Evolutionary conservation across 2,113 vertebrate species (phyloP).

Genomic region (Elephantulus edwardii): DNA sequence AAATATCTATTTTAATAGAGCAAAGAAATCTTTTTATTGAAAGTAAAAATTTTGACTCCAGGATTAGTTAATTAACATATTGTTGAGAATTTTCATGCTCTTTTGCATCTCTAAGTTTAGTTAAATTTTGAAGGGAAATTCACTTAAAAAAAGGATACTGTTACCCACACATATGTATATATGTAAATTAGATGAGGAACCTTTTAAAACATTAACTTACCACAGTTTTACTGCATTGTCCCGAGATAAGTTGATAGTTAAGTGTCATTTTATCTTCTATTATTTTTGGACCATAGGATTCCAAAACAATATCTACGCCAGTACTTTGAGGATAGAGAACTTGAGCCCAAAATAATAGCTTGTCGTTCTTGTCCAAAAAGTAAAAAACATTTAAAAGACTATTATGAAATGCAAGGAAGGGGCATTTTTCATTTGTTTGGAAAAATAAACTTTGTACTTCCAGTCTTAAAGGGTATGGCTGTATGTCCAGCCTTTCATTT

Average conservation of each 20-base stretch:
- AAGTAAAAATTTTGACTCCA: not conserved
- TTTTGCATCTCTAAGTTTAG: slow-evolving; percentile 13
- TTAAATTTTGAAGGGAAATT: not conserved
- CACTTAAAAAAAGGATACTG: not conserved
- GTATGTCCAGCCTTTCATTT: not conserved
- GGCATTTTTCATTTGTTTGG: slow-evolving; percentile 37
- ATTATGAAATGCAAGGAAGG: slow-evolving; percentile 62
- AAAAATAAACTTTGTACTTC: slow-evolving; percentile 54
- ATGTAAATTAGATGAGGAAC: slow-evolving; percentile 37
- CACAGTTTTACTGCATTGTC: slow-evolving; percentile 67
- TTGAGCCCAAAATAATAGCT: slow-evolving; percentile 58
- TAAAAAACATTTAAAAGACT: not conserved
- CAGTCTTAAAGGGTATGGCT: slow-evolving; percentile 60
- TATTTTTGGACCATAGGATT: slow-evolving; percentile 64
- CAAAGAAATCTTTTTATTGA: not conserved
- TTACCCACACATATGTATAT: not conserved
- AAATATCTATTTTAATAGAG: not conserved
- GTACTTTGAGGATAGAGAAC: slow-evolving; percentile 70
- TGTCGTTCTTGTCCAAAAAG: slow-evolving; percentile 68
- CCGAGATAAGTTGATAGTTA: slow-evolving; percentile 55
- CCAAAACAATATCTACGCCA: slow-evolving; percentile 45
- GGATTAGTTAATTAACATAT: not conserved
- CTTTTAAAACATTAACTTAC: slow-evolving; percentile 58
- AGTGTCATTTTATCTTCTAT: rapidly evolving
- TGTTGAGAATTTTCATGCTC: slow-evolving; percentile 1